Conservation (phyloP, 2,797 vertebrate genomes). For the Acrocephalus scirpaceus region DNA sequence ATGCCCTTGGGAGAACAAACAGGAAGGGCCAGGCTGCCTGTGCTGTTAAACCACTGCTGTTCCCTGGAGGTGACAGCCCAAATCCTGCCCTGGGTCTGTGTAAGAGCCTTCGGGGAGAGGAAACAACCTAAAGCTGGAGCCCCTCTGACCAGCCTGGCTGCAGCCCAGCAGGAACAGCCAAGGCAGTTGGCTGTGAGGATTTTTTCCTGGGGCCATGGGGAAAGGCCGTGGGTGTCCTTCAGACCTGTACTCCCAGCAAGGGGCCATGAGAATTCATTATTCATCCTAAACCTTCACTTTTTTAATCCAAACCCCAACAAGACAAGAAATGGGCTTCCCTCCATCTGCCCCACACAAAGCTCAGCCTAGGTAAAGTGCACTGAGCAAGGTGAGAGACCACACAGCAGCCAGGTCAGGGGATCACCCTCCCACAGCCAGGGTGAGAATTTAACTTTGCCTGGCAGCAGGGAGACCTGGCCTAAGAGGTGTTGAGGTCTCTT, state of each 20-base stretch:
- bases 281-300: neutral
- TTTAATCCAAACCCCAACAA: neutral
- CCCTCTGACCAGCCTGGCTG: neutral
- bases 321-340: neutral
- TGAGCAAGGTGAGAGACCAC: neutral
- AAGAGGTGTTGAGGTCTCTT: neutral
- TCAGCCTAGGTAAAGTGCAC: accelerated
- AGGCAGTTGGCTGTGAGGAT: neutral
- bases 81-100: neutral
- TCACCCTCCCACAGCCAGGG: neutral
- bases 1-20: neutral
- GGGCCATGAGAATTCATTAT: neutral
- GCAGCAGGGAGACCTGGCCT: neutral
- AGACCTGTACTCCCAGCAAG: neutral
- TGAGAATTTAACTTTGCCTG: neutral
- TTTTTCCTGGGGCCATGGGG: neutral
- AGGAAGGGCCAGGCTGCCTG: neutral
- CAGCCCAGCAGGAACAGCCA: neutral
- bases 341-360: neutral
- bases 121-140: neutral
- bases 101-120: neutral
- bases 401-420: neutral
- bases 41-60: neutral
- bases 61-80: neutral
- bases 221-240: neutral